phyloP scores from a whole-genome alignment of 2,797 vertebrate genomes.

The Limnodromus scolopaceus region DNA sequence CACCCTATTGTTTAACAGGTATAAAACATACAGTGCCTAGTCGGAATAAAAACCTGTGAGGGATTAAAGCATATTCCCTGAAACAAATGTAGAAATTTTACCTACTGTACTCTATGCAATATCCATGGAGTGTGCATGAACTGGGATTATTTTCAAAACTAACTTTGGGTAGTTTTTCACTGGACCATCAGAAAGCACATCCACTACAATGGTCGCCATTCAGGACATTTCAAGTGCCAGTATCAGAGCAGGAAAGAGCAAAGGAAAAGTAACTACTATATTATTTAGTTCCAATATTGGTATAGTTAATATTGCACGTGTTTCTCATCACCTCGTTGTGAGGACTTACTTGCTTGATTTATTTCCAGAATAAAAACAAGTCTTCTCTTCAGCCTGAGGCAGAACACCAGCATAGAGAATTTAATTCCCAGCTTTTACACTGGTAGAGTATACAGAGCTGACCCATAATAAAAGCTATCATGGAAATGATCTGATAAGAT shows the following conservation, averaged over 20 bases:
- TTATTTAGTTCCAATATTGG: not conserved
- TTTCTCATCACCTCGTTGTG: not conserved
- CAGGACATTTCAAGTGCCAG: not conserved
- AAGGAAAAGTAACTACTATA: not conserved
- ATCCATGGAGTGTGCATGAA: not conserved
- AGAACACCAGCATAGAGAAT: not conserved
- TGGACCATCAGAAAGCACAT: not conserved
- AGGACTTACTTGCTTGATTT: not conserved
- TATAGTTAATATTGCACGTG: not conserved
- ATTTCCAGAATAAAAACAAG: not conserved
- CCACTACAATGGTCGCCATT: not conserved
- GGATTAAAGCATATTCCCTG: not conserved
- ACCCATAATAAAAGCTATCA: not conserved
- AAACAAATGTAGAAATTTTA: not conserved
- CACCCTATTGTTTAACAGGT: not conserved
- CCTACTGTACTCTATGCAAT: not conserved
- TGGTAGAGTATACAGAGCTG: not conserved
- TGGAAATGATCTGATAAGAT: not conserved
- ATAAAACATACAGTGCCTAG: not conserved
- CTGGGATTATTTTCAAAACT: not conserved
- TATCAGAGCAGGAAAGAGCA: not conserved
- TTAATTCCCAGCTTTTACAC: not conserved
- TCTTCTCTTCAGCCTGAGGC: not conserved
- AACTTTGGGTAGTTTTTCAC: not conserved
- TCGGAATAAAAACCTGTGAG: not conserved